A percentile compares a stretch with the other conserved stretches of the same genome.
Conservation (phyloP, 1,140 invertebrate genomes). For the Drosophila albomicans region DNA sequence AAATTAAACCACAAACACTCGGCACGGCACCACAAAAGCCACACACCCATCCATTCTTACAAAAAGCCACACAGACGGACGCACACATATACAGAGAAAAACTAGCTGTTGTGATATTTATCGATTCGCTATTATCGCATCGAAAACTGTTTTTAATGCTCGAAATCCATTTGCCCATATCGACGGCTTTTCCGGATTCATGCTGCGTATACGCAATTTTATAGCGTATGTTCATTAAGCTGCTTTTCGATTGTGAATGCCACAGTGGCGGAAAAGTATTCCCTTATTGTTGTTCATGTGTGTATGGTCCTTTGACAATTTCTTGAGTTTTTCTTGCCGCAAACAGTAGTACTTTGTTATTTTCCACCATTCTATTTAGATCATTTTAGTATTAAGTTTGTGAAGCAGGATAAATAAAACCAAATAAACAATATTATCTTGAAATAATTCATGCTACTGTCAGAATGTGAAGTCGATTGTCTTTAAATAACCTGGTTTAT, state of each 20-base stretch:
- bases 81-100: slow-evolving; percentile 3
- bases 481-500: background rate
- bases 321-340: background rate
- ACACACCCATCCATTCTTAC: slow-evolving; percentile 11
- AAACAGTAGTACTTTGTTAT: background rate
- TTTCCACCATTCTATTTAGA: background rate
- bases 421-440: background rate
- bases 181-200: slow-evolving; percentile 18
- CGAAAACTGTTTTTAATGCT: slow-evolving; percentile 70
- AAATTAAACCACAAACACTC: slow-evolving; percentile 62
- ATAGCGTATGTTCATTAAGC: slow-evolving; percentile 50
- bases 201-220: slow-evolving; percentile 60
- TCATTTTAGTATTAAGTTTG: background rate
- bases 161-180: slow-evolving; percentile 58
- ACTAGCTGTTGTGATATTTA: slow-evolving; percentile 52
- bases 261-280: background rate
- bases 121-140: slow-evolving; percentile 63
- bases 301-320: slow-evolving; percentile 1
- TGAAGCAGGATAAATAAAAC: too few relatives aligned
- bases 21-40: slow-evolving; percentile 48
- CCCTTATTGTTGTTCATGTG: slow-evolving; percentile 1
- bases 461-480: background rate
- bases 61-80: slow-evolving; percentile 3
- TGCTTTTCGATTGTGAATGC: slow-evolving; percentile 35
- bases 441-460: background rate